These are phyloP conservation scores for Thomomys bottae DNA, from an alignment of 2,113 vertebrate genomes.

Conservation along the genomic window DNA sequence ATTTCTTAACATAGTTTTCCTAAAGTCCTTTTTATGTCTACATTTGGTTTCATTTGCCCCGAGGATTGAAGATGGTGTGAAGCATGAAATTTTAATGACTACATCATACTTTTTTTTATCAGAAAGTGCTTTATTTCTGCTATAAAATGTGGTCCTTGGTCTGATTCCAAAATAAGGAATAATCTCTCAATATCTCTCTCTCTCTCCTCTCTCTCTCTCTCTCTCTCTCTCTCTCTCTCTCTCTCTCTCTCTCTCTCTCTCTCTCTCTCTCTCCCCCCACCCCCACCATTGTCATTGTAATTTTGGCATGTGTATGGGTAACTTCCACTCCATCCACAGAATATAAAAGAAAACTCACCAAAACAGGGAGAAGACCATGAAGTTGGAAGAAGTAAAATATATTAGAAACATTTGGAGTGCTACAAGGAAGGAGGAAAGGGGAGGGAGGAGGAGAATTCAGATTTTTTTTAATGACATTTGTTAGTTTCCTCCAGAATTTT, in stretches of 20 bases:
- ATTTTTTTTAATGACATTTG: not conserved
- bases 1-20: not conserved
- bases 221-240: too few species aligned
- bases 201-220: too few species aligned
- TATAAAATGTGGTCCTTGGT: not conserved
- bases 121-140: too few species aligned
- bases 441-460: fast-evolving
- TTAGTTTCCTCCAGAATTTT: not conserved
- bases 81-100: constrained; percentile 14
- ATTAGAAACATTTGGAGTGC: not conserved
- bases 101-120: too few species aligned
- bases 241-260: too few species aligned
- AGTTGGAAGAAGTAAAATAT: not conserved
- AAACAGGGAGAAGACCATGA: not conserved
- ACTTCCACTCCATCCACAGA: not conserved
- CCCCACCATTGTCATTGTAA: not conserved
- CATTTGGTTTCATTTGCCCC: not conserved
- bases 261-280: too few species aligned
- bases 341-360: not conserved
- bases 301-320: not conserved
- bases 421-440: too few species aligned
- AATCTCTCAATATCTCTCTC: too few species aligned
- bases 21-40: not conserved
- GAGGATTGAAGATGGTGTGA: not conserved
- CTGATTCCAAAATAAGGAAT: not conserved